Percentiles rank a stretch among this genome's conserved stretches.
These are phyloP conservation scores for Ichneumoninae sp. DNA, from an alignment of 2,888 invertebrate species.

Conservation along the genomic window DNA sequence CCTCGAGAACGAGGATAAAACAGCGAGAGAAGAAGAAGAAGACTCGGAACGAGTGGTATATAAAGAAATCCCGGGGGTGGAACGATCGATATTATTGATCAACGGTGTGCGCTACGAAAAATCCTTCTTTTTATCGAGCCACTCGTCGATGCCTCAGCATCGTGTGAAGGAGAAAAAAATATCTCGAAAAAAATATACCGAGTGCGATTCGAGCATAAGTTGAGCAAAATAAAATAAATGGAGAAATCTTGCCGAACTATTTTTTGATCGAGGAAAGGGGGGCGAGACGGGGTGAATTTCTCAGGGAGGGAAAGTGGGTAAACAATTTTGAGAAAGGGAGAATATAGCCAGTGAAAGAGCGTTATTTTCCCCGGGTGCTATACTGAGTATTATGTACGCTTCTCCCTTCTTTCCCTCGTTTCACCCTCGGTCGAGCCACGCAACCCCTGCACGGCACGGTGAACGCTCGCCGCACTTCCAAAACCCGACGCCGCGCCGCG, in stretches of 20 bases:
- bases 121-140: constrained; percentile 11
- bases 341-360: constrained; percentile 25
- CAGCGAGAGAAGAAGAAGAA: constrained; percentile 46
- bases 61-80: constrained; percentile 58
- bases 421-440: constrained; percentile 47
- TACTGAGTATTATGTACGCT: constrained; percentile 36
- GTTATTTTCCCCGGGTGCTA: constrained; percentile 25
- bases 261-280: constrained; percentile 12
- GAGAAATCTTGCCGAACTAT: constrained; percentile 12
- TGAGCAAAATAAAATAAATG: constrained; percentile 26
- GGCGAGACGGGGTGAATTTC: background rate
- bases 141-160: constrained; percentile 15
- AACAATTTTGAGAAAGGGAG: constrained; percentile 37
- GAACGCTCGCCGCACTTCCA: constrained; percentile 46
- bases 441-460: constrained; percentile 47
- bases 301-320: background rate
- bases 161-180: background rate
- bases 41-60: constrained; percentile 34
- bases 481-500: constrained; percentile 10
- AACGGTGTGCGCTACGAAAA: constrained; percentile 3
- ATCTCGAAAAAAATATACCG: constrained; percentile 11
- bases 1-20: constrained; percentile 67
- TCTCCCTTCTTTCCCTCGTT: constrained; percentile 48
- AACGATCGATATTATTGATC: constrained; percentile 58
- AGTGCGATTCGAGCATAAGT: constrained; percentile 5